Evolutionary conservation across 2,797 vertebrate genomes (phyloP), one percentile per base, ranked within the genome.

Genomic region (Danio choprae): DNA sequence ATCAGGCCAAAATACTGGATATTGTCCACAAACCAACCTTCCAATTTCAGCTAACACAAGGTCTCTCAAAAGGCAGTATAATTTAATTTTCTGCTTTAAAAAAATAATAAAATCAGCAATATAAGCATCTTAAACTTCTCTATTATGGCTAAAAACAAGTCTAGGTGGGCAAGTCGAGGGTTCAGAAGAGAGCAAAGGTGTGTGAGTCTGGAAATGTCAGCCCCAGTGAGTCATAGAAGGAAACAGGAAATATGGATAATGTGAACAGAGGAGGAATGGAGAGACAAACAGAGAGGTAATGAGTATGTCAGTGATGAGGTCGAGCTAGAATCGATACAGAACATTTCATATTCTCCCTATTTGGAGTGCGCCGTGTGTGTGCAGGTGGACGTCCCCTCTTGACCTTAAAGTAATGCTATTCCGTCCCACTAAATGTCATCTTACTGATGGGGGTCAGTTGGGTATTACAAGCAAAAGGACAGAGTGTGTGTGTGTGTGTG

Each of bases 401-500:
- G 41, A 69, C 79, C 79, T 79, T 77, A 71, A 64, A 73, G 80
- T 84, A 84, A 82, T 84, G 75, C 79, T 77, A 74, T 83, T 84
- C 84, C 71, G 71, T 87, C 77, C 83, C 73, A 76, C 70, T 74
- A 84, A 87, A 88, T 87, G 83, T 84, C 83, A 81, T 59, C 68
- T 50, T 77, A 82, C 73, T 77, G 84, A 86, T 77, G 72, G 81
- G 68, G 79, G 81, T 86, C 79, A 83, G 56, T 29, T 67, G 71
- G 72, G 83, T 22, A 69, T 81, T 84, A 64, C 18, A 12, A 70
- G 56, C 63, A 29, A 84, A 83, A 82, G 69, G 69, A 72, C 68
- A 64, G 38, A 53, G 77, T 80, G 78, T 65, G 68, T 55, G 51
- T n/a, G 77, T 80, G 78, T 65, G 68, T 55, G 51, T n/a, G 44